Base-by-base conservation (phyloP, 2,113 vertebrate genomes). In the Mastomys natalensis region DNA sequence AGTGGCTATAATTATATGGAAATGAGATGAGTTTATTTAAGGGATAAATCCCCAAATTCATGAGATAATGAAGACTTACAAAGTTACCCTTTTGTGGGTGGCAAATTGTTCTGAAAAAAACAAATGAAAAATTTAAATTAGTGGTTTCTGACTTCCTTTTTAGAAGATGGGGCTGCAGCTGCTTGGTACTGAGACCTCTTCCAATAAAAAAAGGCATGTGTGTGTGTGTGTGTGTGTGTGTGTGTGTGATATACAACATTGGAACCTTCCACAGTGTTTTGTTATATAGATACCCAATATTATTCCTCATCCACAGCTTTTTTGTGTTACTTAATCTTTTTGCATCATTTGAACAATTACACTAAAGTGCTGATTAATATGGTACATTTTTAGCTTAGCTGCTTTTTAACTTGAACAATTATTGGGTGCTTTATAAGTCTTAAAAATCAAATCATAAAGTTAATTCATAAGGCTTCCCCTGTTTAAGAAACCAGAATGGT, bases 11-110 rank as follows among this genome's bases (percentile, higher is more conserved):
- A 95, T 98, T 95, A 97, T 89, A 95, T 97, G 97, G 86, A 98
- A 97, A 96, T 97, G 66, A 97, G 89, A 92, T 43, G 43, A 34
- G 68, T 97, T 97, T 98, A 95, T 98, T 97, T 96, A 97, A 97
- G 81, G 93, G 40, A 51, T 87, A 60, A 58, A 87, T 98, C 98
- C 89, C 87, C 88, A 87, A 92, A 97, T 98, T 97, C 96, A 94
- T 87, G 87, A 53, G 93, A 94, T 96, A 97, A 86, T 96, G 89
- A 95, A 19, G 12, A 81, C 92, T 98, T 92, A 55, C 81, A 95
- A 60, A 96, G 82, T 92, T 97, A 97, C 87, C 66, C 82, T 95
- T 98, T 98, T 96, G 72, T 91, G 93, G 87, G 53, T 98, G 89
- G 94, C 77, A 92, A 97, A 96, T 82, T 97, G 45, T 90, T 95